phyloP scores from a whole-genome alignment of 2,888 invertebrate genomes.

The Chrysolina oricalcia region DNA sequence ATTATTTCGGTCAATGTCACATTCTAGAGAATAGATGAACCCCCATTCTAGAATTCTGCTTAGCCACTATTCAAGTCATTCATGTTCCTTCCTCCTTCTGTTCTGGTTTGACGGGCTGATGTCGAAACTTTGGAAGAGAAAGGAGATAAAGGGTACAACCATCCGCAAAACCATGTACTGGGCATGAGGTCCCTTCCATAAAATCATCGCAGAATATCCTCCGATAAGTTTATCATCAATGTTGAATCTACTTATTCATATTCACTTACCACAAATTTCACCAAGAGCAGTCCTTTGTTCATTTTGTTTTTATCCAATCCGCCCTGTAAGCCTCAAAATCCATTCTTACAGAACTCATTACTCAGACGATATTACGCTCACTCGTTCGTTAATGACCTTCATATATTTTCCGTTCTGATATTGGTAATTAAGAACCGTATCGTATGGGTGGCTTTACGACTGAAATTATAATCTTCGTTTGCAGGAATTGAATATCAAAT shows the following conservation, averaged over 20 bases:
- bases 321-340: slow-evolving; percentile 45
- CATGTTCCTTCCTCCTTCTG: no score
- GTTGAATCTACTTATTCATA: neutral
- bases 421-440: slow-evolving; percentile 63
- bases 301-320: slow-evolving; percentile 55
- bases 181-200: no score
- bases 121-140: no score
- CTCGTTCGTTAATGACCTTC: slow-evolving; percentile 58
- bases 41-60: no score
- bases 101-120: no score
- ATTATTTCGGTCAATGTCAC: no score
- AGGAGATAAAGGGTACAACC: no score
- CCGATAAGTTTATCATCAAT: neutral
- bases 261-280: no score
- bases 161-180: no score
- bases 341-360: slow-evolving; percentile 26
- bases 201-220: no score
- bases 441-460: slow-evolving; percentile 57
- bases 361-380: slow-evolving; percentile 3
- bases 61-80: no score
- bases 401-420: slow-evolving; percentile 63
- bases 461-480: slow-evolving; percentile 58
- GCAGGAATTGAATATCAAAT: slow-evolving; percentile 49
- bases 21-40: no score
- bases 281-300: slow-evolving; percentile 29